Evolutionary conservation across 2,797 vertebrate species (phyloP), one percentile per base, ranked within the genome.

Genomic region (Sebastes ruberrimus): DNA sequence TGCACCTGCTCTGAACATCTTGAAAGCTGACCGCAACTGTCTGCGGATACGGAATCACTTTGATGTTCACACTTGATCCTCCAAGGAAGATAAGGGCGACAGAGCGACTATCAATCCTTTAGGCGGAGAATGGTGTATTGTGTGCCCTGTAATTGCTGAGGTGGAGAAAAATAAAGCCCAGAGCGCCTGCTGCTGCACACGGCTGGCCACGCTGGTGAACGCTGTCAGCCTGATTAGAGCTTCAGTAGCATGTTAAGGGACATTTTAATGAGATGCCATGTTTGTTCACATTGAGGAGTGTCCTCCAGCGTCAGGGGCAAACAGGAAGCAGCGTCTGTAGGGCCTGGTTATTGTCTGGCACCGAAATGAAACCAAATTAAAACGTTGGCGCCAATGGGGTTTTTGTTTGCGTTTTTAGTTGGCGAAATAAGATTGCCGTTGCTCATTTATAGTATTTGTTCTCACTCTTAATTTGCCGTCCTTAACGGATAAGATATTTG

Each of bases 1-100:
- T 84, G 86, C 90, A 92, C 90, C 88, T 92, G 92, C 78, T 90
- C 67, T 7, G 18, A 83, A 73, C 78, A 49, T 68, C 80, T 86
- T 86, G 71, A 90, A 89, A 78, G 66, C 72, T 3, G 65, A 88
- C 86, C 70, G 18, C 85, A 86, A 86, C 86, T 62, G 87, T 89
- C 82, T 86, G 80, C 49, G 27, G 88, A 85, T 88, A 80, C 33
- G 62, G 62, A 86, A 38, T 65, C 28, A 35, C 82, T 93, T 86
- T 88, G 81, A 90, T 90, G 76, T 84, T 89, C 82, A 76, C 67
- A 30, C 76, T 81, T 60, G 85, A 83, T 88, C 61, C 66, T 62
- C 70, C 1, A 7, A 57, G 74, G 84, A 73, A 71, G 85, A 89
- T 79, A 80, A 85, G 76, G 78, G 20, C 27, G 57, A 20, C 64